These are phyloP conservation scores for Momotus momota DNA, from an alignment of 2,797 vertebrate genomes.

Conservation along the genomic window DNA sequence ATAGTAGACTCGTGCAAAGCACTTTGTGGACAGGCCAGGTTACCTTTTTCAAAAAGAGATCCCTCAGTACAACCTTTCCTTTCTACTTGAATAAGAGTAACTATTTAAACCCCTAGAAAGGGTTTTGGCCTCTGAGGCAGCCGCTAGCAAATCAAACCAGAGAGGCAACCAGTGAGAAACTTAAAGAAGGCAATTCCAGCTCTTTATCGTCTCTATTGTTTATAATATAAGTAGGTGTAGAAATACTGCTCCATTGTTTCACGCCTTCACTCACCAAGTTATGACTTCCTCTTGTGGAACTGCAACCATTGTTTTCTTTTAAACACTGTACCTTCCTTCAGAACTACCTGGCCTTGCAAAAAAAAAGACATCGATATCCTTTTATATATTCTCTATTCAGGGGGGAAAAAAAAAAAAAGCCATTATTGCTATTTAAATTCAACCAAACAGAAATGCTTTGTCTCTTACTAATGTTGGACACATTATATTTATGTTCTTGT, in stretches of 20 bases:
- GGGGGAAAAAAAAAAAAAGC: not conserved
- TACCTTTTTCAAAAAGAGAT: not conserved
- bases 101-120: not conserved
- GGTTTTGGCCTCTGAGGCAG: not conserved
- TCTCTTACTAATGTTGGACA: conserved; percentile 8
- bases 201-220: not conserved
- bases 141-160: not conserved
- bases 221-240: not conserved
- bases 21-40: not conserved
- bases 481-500: not conserved
- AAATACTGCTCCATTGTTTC: not conserved
- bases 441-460: conserved; percentile 46
- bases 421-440: conserved; percentile 33
- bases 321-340: not conserved
- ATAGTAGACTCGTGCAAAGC: not conserved
- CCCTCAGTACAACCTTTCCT: not conserved
- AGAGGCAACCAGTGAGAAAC: not conserved
- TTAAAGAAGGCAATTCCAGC: not conserved
- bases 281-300: not conserved
- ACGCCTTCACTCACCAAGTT: not conserved
- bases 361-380: not conserved
- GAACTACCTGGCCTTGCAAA: conserved; percentile 18
- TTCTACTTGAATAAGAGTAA: not conserved
- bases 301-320: not conserved
- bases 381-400: not conserved